A percentile compares a stretch with the other conserved stretches of the same genome.
phyloP scores from a whole-genome alignment of 1,140 invertebrate genomes.

The Drosophila nikananu region DNA sequence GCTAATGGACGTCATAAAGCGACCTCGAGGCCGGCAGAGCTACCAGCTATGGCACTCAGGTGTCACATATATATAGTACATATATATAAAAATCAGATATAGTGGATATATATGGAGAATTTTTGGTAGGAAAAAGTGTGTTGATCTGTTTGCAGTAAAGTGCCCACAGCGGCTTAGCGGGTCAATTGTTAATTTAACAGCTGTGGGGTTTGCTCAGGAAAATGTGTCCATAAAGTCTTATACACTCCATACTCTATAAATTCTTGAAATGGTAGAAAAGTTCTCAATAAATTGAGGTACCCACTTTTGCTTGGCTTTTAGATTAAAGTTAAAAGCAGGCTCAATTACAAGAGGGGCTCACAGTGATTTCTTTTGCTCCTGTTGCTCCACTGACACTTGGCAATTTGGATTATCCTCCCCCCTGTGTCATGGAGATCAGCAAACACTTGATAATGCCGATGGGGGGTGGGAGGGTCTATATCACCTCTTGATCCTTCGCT shows the following conservation, averaged over 20 bases:
- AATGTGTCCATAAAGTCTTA: too few relatives aligned
- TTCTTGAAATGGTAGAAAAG: neutral
- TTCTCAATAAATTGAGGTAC: neutral
- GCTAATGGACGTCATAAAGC: slow-evolving; percentile 55
- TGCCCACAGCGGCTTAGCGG: slow-evolving; percentile 25
- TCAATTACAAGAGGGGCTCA: slow-evolving; percentile 15
- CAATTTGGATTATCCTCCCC: slow-evolving; percentile 43
- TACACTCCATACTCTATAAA: too few relatives aligned
- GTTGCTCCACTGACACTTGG: slow-evolving; percentile 33
- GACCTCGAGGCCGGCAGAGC: slow-evolving; percentile 28
- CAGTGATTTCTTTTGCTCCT: slow-evolving; percentile 14
- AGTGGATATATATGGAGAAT: neutral
- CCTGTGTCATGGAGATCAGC: slow-evolving; percentile 24
- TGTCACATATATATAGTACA: neutral
- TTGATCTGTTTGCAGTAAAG: slow-evolving; percentile 40
- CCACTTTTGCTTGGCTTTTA: neutral
- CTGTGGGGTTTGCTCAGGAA: neutral
- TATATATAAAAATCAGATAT: neutral
- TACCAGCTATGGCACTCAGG: slow-evolving; percentile 25
- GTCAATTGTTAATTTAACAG: slow-evolving; percentile 26
- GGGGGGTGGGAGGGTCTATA: neutral
- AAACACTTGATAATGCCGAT: slow-evolving; percentile 15
- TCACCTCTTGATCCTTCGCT: slow-evolving; percentile 27
- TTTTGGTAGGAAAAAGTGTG: slow-evolving; percentile 22
- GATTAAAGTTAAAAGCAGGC: neutral